Percentiles rank a stretch among this genome's conserved stretches.
phyloP scores from a whole-genome alignment of 2,113 vertebrate species.

The Alouatta palliata region DNA sequence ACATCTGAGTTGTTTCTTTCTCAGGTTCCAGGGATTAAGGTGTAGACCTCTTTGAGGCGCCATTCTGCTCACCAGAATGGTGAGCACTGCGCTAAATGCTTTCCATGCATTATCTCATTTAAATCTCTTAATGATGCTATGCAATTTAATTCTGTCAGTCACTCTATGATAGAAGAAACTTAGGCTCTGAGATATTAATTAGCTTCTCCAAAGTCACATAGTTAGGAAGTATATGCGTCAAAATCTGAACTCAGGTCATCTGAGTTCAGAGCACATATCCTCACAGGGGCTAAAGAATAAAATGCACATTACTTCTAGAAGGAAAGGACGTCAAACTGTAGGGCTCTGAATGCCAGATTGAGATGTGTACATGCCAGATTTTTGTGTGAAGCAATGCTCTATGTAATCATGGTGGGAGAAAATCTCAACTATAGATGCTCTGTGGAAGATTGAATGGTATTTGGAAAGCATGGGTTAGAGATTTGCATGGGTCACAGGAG shows the following conservation, averaged over 20 bases:
- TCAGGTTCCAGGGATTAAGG: neutral
- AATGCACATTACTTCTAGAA: neutral
- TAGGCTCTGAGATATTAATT: neutral
- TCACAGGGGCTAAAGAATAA: neutral
- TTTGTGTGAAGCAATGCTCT: neutral
- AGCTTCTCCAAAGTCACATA: neutral
- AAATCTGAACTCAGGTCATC: neutral
- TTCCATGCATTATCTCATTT: neutral
- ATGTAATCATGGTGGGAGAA: neutral
- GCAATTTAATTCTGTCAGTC: neutral
- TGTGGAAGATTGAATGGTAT: neutral
- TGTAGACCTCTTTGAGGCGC: neutral
- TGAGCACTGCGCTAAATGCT: neutral
- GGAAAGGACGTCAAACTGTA: neutral
- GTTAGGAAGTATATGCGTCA: neutral
- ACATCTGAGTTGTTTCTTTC: neutral
- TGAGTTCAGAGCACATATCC: neutral
- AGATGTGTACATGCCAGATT: neutral
- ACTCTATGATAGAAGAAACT: neutral
- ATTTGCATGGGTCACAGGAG: neutral
- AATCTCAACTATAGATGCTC: neutral
- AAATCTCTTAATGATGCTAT: neutral
- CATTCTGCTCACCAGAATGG: neutral
- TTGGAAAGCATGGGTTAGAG: neutral
- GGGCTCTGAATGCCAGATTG: neutral